Conservation (phyloP, 2,888 invertebrate genomes). For the Amphipoea oculea region DNA sequence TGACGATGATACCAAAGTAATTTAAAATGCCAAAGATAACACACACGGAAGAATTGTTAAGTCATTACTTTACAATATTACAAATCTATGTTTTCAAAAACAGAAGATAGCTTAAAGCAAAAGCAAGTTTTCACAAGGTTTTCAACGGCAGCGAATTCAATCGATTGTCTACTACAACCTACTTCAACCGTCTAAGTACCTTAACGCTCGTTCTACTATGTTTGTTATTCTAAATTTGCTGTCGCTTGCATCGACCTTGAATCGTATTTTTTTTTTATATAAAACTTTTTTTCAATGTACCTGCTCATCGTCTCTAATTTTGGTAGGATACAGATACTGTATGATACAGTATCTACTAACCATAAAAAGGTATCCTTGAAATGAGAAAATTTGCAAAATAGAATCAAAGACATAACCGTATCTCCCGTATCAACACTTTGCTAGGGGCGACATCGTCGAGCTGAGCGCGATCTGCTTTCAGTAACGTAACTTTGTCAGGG, state of each 20-base stretch:
- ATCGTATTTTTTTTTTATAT: neutral
- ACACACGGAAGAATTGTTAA: neutral
- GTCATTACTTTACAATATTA: neutral
- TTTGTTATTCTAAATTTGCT: neutral
- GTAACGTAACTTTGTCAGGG: conserved; percentile 77
- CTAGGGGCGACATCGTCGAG: conserved; percentile 53
- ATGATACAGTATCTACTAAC: neutral
- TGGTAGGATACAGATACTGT: neutral
- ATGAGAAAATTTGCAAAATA: conserved; percentile 42
- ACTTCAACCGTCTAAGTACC: conserved; percentile 18
- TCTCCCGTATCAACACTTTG: conserved; percentile 56
- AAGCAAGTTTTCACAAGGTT: conserved; percentile 1
- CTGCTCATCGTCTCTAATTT: neutral
- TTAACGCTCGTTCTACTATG: neutral
- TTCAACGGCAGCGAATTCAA: conserved; percentile 2
- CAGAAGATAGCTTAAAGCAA: neutral
- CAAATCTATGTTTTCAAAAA: neutral
- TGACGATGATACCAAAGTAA: neutral
- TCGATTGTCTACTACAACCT: conserved; percentile 31
- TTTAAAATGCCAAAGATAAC: conserved; percentile 2
- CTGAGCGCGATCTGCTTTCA: conserved; percentile 61
- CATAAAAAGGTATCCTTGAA: conserved; percentile 5
- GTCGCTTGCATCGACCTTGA: conserved; percentile 5
- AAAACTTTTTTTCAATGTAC: no score
- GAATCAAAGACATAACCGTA: conserved; percentile 49